Base-by-base conservation (phyloP, 2,797 vertebrate species). In the Triplophysa bombifrons region DNA sequence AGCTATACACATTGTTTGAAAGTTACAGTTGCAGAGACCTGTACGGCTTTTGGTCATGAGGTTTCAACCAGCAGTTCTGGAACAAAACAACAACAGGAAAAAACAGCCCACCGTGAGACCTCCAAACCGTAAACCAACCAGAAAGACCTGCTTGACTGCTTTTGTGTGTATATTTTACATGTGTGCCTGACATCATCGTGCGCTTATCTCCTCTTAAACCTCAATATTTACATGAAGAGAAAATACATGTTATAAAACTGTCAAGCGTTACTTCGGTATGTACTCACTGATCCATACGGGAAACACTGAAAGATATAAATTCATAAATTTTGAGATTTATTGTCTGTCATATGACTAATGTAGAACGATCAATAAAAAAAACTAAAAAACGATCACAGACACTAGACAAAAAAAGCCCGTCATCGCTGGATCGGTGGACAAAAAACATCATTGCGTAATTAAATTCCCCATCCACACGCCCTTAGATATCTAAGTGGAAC, bases 141-240 rank as follows among this genome's bases (percentile, higher is more conserved):
- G 76, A 71, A 44, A 27, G 30, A 78, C 76, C 56, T 41, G 76
- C 56, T 64, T n/a, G 3, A 64, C 76, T 7, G 8, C 66, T 77
- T 60, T 7, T 19, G 1, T 0, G 4, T 17, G 1, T 51, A 1
- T 46, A n/a, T 68, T 68, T 58, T 56, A 8, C 64, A 68, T 17
- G 60, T 27, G 13, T 6, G 58, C 48, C 41, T 75, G 50, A 69
- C 53, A 69, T 46, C 53, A 69, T 22, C 4, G 19, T 48, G 41
- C 17, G 53, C 41, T 61, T 19, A 61, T 70, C 34, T 19, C 41
- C 3, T 22, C 1, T 61, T 3, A 34, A 38, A 71, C 56, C 14
- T 70, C 27, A 71, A 63, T 5, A 71, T 41, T 63, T 70, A 41
- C 46, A 70, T 64, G 61, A 38, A 63, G 14, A 9, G 25, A 11